Base-by-base conservation (phyloP, 2,113 vertebrate species). In the Maccullochella peelii region DNA sequence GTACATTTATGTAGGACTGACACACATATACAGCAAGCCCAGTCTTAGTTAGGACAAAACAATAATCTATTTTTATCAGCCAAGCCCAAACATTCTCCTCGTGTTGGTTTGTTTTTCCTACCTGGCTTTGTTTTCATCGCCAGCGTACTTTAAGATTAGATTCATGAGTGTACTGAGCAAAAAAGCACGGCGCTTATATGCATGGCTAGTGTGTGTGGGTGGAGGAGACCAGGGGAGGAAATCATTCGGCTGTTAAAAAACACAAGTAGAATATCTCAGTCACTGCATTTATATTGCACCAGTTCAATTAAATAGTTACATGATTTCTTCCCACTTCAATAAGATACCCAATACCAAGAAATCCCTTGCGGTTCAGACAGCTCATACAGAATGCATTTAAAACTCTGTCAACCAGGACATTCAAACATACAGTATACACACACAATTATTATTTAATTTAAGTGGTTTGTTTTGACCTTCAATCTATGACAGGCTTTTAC, bases 131-230 rank as follows among this genome's bases (percentile, higher is more conserved):
- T 62, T 77, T 77, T 75, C 27, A 47, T 66, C 23, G 21, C 38
- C 55, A 70, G 33, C 61, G 38, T 30, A 50, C 23, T 73, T 86
- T 73, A 54, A 73, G 67, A 73, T 55, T 44, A 69, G 50, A 66
- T 55, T 77, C 73, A 73, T 38, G 6, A 69, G 40, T 15, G 23
- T 25, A 2, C 42, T 44, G 33, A 40, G 44, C 10, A 44, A 69
- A 15, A 15, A 69, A 61, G 47, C n/a, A 38, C 1, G 16, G 20
- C 47, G 49, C 33, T 67, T 55, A 73, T 18, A 77, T 30, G 58
- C 73, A 52, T 20, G 85, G 73, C 86, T 52, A 52, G 81, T 69
- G 66, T 72, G 50, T 52, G 86, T 84, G 62, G 71, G 87, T 73
- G 87, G 76, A 47, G 8, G 58, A 88, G 73, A 73, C 50, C 38